Conservation (phyloP, 2,113 vertebrate genomes). For the Heteronetta atricapilla region DNA sequence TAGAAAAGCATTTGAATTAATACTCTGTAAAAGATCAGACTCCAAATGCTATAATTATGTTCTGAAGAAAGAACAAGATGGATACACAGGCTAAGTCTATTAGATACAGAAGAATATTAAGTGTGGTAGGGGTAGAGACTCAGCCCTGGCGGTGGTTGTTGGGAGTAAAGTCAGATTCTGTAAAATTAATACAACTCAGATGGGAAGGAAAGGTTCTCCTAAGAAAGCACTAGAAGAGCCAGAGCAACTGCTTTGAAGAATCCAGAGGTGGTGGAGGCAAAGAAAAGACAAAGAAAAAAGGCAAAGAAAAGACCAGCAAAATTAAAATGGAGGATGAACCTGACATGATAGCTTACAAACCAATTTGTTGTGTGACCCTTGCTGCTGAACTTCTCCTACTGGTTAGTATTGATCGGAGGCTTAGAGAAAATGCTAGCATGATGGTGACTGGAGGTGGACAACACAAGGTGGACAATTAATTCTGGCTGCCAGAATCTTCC, state of each 20-base stretch:
- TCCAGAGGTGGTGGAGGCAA: background rate
- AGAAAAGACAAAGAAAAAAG: background rate
- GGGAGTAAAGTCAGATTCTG: background rate
- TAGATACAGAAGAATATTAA: background rate
- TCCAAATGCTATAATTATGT: conserved; percentile 6
- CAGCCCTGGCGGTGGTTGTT: background rate
- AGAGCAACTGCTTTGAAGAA: background rate
- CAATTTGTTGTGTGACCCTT: fast-evolving
- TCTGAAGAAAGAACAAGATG: background rate
- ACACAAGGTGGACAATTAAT: background rate
- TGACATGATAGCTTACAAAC: fast-evolving
- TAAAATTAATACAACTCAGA: background rate
- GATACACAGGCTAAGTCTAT: background rate
- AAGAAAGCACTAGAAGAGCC: background rate
- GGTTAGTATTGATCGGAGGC: fast-evolving
- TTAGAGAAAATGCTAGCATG: background rate
- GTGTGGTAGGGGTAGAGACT: background rate
- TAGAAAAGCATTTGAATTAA: conserved; percentile 43
- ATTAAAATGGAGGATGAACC: background rate
- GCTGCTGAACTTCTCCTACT: background rate
- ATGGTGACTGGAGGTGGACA: background rate
- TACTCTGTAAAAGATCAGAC: conserved; percentile 42
- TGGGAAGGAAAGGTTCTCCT: background rate
- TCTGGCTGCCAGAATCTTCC: background rate
- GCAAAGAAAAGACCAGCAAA: background rate